Conservation (phyloP, 2,888 invertebrate species). For the Brachyptera putata region DNA sequence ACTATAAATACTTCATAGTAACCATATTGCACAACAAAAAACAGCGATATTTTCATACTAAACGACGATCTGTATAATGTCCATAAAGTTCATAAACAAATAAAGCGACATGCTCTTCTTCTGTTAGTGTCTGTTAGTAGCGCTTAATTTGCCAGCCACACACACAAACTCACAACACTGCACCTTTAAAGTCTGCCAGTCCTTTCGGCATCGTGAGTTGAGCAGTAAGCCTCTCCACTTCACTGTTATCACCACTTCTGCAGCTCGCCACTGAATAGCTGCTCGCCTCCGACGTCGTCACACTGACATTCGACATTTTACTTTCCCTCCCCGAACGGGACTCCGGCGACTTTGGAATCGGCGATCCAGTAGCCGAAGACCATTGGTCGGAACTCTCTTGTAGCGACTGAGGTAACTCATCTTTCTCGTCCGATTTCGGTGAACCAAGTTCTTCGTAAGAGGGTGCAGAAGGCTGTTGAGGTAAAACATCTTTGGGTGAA, state of each 20-base stretch:
- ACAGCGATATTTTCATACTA: too few relatives aligned
- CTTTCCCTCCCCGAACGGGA: conserved; percentile 1
- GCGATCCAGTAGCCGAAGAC: conserved; percentile 1
- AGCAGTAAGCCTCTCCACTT: conserved; percentile 36
- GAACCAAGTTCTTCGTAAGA: conserved; percentile 1
- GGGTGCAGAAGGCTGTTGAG: conserved; percentile 23
- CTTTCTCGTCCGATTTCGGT: conserved; percentile 11
- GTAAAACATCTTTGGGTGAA: conserved; percentile 23
- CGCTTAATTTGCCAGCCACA: neutral
- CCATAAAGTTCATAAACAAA: too few relatives aligned
- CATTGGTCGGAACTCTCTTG: conserved; percentile 24
- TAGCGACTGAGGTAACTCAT: conserved; percentile 21
- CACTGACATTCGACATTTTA: conserved; percentile 2
- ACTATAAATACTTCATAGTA: too few relatives aligned
- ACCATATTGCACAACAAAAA: too few relatives aligned
- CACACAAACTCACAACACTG: neutral
- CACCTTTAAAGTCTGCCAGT: conserved; percentile 39
- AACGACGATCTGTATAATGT: too few relatives aligned
- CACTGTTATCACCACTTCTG: conserved; percentile 30
- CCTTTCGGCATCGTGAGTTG: conserved; percentile 38
- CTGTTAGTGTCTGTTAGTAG: neutral
- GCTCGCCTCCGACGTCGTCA: conserved; percentile 25
- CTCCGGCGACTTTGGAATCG: conserved; percentile 20
- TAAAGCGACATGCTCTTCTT: neutral
- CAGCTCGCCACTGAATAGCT: conserved; percentile 21